Conservation (phyloP, 2,797 vertebrate genomes). For the Erethizon dorsatum region DNA sequence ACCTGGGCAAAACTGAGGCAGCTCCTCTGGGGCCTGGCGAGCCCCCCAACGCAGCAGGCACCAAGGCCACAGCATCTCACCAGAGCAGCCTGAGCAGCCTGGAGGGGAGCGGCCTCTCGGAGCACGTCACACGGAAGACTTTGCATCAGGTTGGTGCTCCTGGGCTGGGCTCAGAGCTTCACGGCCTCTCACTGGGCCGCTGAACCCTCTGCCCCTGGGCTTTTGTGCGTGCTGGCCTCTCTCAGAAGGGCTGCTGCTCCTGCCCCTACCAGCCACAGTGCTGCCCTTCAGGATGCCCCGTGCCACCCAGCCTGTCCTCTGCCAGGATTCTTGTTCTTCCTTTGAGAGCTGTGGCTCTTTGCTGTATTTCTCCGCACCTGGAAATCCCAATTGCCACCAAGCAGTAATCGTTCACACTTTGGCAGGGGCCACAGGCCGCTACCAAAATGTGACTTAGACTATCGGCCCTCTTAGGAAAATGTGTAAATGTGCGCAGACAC, state of each 20-base stretch:
- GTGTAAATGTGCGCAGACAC: background rate
- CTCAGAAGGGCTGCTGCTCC: background rate
- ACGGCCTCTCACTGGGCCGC: background rate
- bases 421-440: background rate
- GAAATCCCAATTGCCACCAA: background rate
- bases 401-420: background rate
- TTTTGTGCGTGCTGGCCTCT: background rate
- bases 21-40: rapidly evolving
- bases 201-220: background rate
- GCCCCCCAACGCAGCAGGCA: background rate
- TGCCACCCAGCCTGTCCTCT: background rate
- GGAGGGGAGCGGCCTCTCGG: constrained; percentile 76
- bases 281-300: background rate
- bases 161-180: background rate
- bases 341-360: background rate
- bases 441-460: background rate
- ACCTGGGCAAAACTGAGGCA: background rate
- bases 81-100: constrained; percentile 90
- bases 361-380: background rate
- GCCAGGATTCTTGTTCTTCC: background rate
- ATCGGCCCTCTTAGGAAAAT: no score
- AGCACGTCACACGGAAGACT: constrained; percentile 83
- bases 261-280: background rate
- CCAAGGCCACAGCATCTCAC: constrained; percentile 32
- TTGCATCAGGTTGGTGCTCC: constrained; percentile 40